Evolutionary conservation across 2,797 vertebrate species (phyloP).

Genomic region (Muscicapa comitata): DNA sequence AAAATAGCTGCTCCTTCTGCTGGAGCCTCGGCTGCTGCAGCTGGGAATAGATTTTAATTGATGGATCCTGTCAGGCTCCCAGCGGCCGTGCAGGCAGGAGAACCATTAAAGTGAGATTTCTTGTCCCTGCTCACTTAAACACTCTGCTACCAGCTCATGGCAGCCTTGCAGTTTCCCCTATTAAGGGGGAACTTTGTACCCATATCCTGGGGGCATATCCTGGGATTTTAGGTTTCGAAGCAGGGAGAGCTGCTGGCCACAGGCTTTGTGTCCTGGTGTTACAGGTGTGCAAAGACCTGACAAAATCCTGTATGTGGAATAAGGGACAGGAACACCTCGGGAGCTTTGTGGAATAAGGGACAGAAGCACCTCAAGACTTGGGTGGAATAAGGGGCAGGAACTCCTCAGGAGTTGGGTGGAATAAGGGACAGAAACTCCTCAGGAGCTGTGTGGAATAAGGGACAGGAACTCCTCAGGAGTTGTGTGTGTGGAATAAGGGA

Average conservation of each 20-base stretch:
- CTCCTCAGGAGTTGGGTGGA: fast-evolving
- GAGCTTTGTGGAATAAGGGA: no score
- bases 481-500: neutral
- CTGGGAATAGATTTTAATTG: slow-evolving; percentile 59
- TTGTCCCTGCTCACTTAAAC: slow-evolving; percentile 34
- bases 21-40: slow-evolving; percentile 9
- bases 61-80: slow-evolving; percentile 48
- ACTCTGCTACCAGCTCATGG: neutral
- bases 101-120: slow-evolving; percentile 44
- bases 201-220: fast-evolving
- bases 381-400: neutral
- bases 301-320: neutral
- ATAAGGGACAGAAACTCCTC: neutral
- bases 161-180: neutral
- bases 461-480: fast-evolving
- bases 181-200: no score
- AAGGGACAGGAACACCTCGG: fast-evolving
- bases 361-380: fast-evolving
- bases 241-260: neutral
- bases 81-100: neutral
- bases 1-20: slow-evolving; percentile 36
- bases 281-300: neutral
- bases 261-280: neutral
- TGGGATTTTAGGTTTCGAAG: neutral
- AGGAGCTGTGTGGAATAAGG: neutral